These are phyloP conservation scores for Plectropomus leopardus DNA, from an alignment of 2,113 vertebrate genomes.

Conservation along the genomic window DNA sequence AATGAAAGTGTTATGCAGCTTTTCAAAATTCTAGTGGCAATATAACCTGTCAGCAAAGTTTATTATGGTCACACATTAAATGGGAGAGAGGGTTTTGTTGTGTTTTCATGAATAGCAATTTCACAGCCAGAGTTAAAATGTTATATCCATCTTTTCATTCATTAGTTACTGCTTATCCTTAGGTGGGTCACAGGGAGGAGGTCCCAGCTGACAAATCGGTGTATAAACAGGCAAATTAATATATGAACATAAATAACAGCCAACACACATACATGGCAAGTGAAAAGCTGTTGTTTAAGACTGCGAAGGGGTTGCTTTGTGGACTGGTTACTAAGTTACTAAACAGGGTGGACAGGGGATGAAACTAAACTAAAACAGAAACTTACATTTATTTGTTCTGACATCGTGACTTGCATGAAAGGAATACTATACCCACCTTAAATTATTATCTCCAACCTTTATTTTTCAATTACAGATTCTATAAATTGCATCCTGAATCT, in stretches of 20 bases:
- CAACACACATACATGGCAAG: neutral
- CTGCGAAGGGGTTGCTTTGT: neutral
- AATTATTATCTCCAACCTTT: too few species aligned
- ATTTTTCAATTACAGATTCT: too few species aligned
- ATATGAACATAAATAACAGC: neutral
- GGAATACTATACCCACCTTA: too few species aligned
- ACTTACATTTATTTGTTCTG: neutral
- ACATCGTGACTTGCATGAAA: too few species aligned
- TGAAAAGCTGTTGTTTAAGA: neutral
- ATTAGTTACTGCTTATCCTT: neutral
- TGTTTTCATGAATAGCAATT: neutral
- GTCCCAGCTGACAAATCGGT: conserved; percentile 2
- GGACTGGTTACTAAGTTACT: neutral
- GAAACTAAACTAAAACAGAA: neutral
- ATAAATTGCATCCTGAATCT: too few species aligned
- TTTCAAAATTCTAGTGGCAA: neutral
- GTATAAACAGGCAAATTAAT: neutral
- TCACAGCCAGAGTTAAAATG: neutral
- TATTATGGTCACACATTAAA: neutral
- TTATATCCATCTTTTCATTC: neutral
- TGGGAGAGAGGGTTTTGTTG: neutral
- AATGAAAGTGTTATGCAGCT: neutral
- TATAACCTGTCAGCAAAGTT: conserved; percentile 11
- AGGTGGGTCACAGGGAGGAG: neutral
- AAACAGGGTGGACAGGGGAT: neutral